Evolutionary conservation across 2,797 vertebrate genomes (phyloP), one percentile per base, ranked within the genome.

Genomic region (Eutrigla gurnardus): DNA sequence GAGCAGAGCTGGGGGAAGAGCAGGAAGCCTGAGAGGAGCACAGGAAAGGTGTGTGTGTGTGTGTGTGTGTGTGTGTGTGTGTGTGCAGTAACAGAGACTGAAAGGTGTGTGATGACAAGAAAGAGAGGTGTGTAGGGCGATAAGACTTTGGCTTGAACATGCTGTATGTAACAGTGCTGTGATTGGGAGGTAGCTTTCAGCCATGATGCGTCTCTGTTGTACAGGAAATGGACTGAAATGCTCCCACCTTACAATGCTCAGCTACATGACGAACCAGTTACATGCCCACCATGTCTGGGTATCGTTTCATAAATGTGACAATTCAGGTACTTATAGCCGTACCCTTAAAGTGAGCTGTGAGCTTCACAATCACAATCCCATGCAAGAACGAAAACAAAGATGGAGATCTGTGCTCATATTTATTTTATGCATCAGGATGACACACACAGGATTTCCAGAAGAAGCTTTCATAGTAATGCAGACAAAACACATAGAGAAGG

Each of bases 101-200:
- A 65, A 69, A 78, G 40, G 65, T 70, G 58, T 63, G 70, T 15
- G 13, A 25, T 9, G 60, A 78, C 64, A 58, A 25, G 78, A 82
- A 45, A 59, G 47, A 79, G 36, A 49, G 47, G 57, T 54, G 70
- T 61, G 57, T 25, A 3, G 5, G 33, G 18, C 0, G 5, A 54
- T 62, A 65, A 52, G 47, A 7, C 43, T 70, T 2, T 7, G 18
- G 60, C 18, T 55, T 43, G 32, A 59, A 58, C 47, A 47, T 3
- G 0, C 32, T 12, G 36, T 53, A 50, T 40, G 49, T 43, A 57
- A 13, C 54, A 46, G n/a, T 39, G 64, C 2, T 43, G 55, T 53
- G 37, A 69, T 7, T 37, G 50, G 42, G 10, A 12, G 42, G 11
- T 42, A 33, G 42, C 11, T 37, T 67, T 36, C 25, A 45, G 54